Base-by-base conservation (phyloP, 1,140 invertebrate genomes). In the Tetranychus cinnabarinus region DNA sequence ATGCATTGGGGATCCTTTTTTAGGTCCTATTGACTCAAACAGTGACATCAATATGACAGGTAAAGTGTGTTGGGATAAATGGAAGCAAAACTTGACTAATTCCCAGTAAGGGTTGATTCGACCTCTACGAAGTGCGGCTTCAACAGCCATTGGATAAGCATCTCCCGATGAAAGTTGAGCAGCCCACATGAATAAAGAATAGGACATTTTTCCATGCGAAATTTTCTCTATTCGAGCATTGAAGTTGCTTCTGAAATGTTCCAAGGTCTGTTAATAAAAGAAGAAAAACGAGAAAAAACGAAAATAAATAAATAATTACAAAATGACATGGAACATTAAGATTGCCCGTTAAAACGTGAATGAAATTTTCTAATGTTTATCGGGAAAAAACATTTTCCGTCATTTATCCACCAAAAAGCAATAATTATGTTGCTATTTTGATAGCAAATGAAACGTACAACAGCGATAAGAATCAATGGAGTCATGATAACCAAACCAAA, bases 1-100 rank as follows among this genome's bases (percentile, higher is more conserved):
- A 70, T 80, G 90, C 63, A 65, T 59, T 46, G 58, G 50, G 15
- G 63, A 55, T 37, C 45, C 55, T 50, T 60, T 37, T 8, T 52
- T 46, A 6, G 48, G 50, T 47, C 48, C 42, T 1, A 62, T 70
- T 65, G 78, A 81, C 70, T 90, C 82, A 64, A 82, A 73, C 12
- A 82, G 65, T 1, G 81, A 82, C 1, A 89, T 82, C 1, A 81
- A 67, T 2, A 96, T 74, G 2, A 82, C 86, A 61, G 89, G 83
- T 15, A 95, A 77, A 0, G 89, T 93, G 69, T 95, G 86, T 55
- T 83, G 77, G 2, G 88, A 88, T n/a, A 74, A 68, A 0, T 82
- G 77, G 33, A 88, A 69, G 0, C 79, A 59, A 79, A 82, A 74
- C 62, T 74, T 74, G 5, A 72, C 47, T 2, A 77, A 55, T 65